Base-by-base conservation (phyloP, 2,113 vertebrate genomes). In the Xyrauchen texanus region DNA sequence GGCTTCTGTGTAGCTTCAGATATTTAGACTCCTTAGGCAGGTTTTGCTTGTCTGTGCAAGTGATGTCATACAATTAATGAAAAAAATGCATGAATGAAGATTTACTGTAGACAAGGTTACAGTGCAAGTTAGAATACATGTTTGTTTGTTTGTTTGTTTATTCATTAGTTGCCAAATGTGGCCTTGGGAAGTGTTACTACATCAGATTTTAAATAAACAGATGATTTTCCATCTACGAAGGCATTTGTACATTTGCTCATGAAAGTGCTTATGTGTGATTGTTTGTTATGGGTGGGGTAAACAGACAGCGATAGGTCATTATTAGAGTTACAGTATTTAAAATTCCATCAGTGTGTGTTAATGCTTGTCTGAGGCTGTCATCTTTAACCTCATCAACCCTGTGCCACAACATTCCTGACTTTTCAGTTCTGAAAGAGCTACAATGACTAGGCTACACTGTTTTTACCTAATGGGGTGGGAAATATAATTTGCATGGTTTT, bases 381-480 rank as follows among this genome's bases (percentile, higher is more conserved):
- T 67, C 52, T 75, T 76, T 75, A 75, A 73, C 63, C 63, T 81
- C 55, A 75, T 61, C 63, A 66, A 68, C 79, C 79, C 79, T 81
- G 79, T 81, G 72, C 44, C 55, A 53, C 79, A 76, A 51, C 79
- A 81, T 81, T 81, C 79, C 76, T 53, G 7, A 9, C 11, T 53
- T 12, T 51, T 45, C 53, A 6, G 58, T 63, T 74, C 45, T 73
- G 5, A 49, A 16, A 62, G 55, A 58, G 61, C 49, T 49, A 53
- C 12, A 76, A 53, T 76, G 34, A 44, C 58, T 74, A 8, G 34
- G 15, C 58, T 74, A 8, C 7, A 5, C 7, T 65, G 73, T 65
- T 47, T 53, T 65, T 65, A 11, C 8, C 21, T 16, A n/a, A 65
- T 15, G n/a, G 8, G 4, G 3, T 16, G 5, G 8, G 64, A 52